Evolutionary conservation across 2,888 invertebrate species (phyloP).

Genomic region (Cristatella mucedo): DNA sequence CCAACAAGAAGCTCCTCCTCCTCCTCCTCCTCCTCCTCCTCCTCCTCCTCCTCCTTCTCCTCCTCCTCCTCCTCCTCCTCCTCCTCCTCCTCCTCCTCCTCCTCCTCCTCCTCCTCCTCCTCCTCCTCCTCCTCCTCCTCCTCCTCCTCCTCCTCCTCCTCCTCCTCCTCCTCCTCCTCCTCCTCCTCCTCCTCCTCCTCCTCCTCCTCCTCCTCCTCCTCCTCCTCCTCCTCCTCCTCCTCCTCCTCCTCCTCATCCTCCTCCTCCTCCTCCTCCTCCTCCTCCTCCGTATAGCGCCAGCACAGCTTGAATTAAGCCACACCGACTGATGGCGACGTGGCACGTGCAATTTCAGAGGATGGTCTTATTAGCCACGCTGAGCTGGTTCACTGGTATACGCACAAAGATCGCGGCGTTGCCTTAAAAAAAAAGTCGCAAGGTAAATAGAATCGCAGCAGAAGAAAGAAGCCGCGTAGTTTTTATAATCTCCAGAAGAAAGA

Average conservation of each 20-base stretch:
- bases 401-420: no score
- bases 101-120: conserved; percentile 1
- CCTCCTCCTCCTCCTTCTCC: conserved; percentile 1
- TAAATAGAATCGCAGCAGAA: no score
- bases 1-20: no score
- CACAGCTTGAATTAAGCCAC: no score
- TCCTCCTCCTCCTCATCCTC: no score
- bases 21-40: conserved; percentile 1
- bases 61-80: conserved; percentile 1
- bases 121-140: neutral
- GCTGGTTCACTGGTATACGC: no score
- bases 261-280: conserved; percentile 1
- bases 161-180: conserved; percentile 1
- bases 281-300: neutral
- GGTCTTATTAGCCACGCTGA: no score
- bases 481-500: no score
- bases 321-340: no score
- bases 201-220: conserved; percentile 1
- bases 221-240: conserved; percentile 1
- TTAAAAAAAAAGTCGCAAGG: no score
- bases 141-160: neutral
- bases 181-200: conserved; percentile 1
- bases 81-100: conserved; percentile 1
- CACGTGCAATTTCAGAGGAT: no score
- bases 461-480: no score